Base-by-base conservation (phyloP, 2,797 vertebrate species). In the Acomys russatus region DNA sequence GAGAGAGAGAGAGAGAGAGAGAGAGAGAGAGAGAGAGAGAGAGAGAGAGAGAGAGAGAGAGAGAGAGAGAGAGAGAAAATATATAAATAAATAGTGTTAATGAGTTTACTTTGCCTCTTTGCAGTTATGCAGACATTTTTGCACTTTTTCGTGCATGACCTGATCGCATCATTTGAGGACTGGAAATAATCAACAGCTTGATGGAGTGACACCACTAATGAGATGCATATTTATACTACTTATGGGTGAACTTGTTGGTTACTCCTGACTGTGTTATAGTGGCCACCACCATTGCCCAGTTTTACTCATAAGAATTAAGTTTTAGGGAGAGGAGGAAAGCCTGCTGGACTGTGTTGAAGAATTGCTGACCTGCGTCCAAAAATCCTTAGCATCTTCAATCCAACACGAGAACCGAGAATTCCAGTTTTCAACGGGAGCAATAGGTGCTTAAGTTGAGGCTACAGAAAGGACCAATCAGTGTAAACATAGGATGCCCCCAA, bases 101-200 rank as follows among this genome's bases (percentile, higher is more conserved):
- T 74, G 85, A 79, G 90, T 91, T 88, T 70, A 71, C 15, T 63
- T 56, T 93, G 85, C 70, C 85, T 49, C 33, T 96, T 86, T 86
- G 74, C 11, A 91, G 33, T 71, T 74, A 92, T 93, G 64, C 96
- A 79, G 44, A 93, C 70, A 61, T 15, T 54, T 71, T 91, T 25
- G 88, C 78, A 76, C 88, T 90, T 94, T 82, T 93, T 74, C 77
- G 82, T 68, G 90, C 74, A 91, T 79, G 93, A 95, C 74, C 79
- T 89, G 90, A 88, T 94, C 92, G 94, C 9, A 61, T 92, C 64
- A 74, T 90, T 83, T 83, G 74, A 33, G 56, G 44, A 64, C 23
- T 80, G 22, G 54, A 61, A 51, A 71, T 91, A 76, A 92, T 56
- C 51, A 23, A 92, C 33, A 76, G 88, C 77, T 95, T 94, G 38